These are phyloP conservation scores for Tipula unca DNA, from an alignment of 2,888 invertebrate genomes.

Conservation along the genomic window DNA sequence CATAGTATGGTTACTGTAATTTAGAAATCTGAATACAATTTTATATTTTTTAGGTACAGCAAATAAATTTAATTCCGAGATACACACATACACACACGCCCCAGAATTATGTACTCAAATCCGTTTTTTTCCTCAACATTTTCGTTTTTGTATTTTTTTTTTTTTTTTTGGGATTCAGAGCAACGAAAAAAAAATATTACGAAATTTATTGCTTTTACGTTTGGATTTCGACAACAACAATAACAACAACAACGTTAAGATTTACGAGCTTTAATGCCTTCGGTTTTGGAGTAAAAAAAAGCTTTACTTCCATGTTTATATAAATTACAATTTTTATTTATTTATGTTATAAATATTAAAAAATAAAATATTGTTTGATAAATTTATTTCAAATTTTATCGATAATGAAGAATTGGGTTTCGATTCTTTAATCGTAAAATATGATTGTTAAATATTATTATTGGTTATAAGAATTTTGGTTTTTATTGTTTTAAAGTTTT, in stretches of 20 bases:
- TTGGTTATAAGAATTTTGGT: not conserved
- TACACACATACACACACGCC: not conserved
- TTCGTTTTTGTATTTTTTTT: not conserved
- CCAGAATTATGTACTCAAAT: not conserved
- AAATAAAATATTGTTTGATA: not conserved
- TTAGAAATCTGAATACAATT: no score
- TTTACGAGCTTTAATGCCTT: not conserved
- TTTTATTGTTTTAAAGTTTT: not conserved
- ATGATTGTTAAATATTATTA: conserved; percentile 14
- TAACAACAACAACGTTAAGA: not conserved
- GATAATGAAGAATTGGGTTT: conserved; percentile 8
- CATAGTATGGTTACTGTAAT: no score
- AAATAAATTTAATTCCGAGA: not conserved
- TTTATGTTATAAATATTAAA: not conserved
- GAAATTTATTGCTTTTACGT: not conserved
- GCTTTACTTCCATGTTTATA: not conserved
- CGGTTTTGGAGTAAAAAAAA: not conserved
- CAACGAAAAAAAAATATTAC: not conserved
- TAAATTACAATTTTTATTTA: conserved; percentile 8
- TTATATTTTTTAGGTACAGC: not conserved
- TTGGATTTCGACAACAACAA: not conserved
- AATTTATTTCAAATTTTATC: not conserved
- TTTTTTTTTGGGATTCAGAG: not conserved
- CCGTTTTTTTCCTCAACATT: not conserved
- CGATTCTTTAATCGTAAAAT: not conserved